phyloP scores from a whole-genome alignment of 2,797 vertebrate species.

The Momotus momota region DNA sequence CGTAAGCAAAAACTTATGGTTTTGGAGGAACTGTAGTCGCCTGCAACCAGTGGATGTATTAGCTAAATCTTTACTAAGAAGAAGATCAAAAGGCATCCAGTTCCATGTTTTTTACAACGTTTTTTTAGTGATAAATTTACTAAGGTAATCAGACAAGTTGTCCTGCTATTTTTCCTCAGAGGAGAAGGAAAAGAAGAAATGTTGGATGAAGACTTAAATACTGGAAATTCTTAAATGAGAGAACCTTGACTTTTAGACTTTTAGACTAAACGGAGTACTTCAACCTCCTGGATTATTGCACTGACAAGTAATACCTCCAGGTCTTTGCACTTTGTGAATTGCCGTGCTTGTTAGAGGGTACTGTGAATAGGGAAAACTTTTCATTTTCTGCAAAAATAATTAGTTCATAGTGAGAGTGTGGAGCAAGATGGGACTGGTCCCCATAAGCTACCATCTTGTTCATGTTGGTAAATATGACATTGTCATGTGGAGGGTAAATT shows the following conservation, averaged over 20 bases:
- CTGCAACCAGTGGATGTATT: background rate
- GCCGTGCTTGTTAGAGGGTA: background rate
- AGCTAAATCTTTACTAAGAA: background rate
- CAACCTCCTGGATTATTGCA: background rate
- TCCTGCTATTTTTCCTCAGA: background rate
- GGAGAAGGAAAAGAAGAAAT: background rate
- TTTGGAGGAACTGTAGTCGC: background rate
- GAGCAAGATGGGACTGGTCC: background rate
- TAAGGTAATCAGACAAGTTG: background rate
- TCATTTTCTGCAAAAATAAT: background rate
- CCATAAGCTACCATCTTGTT: background rate
- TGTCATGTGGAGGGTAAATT: too few species aligned
- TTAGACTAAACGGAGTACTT: background rate
- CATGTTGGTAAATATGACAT: background rate
- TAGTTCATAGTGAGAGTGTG: background rate
- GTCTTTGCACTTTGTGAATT: background rate
- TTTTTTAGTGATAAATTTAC: background rate
- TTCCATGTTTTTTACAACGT: background rate
- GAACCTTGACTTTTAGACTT: background rate
- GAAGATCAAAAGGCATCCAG: rapidly evolving
- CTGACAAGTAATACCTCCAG: background rate
- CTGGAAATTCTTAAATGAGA: background rate
- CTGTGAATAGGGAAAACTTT: background rate
- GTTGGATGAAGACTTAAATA: background rate
- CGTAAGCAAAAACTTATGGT: background rate